These are phyloP conservation scores for Rotaria sp. DNA, from an alignment of 2,888 invertebrate species.

Conservation along the genomic window DNA sequence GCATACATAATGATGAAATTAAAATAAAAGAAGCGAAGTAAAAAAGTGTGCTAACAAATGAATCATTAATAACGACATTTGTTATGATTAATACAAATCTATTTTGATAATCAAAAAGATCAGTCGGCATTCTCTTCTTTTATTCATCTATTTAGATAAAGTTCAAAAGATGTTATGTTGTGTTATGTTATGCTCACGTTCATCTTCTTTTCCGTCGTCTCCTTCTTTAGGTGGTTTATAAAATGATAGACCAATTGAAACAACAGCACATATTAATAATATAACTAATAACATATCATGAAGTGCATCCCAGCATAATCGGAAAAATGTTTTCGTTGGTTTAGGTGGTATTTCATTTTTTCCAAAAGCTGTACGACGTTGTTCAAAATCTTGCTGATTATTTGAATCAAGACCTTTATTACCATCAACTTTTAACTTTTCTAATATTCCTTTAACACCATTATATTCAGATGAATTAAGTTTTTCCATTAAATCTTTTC, in stretches of 20 bases:
- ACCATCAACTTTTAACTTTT: constrained; percentile 27
- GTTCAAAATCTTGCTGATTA: constrained; percentile 32
- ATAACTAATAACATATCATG: too few relatives aligned
- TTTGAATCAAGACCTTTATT: constrained; percentile 11
- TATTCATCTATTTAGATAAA: too few relatives aligned
- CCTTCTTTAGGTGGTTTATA: background rate
- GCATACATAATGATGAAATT: background rate
- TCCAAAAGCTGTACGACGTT: constrained; percentile 57
- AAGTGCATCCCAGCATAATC: constrained; percentile 94
- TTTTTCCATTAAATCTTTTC: constrained; percentile 28
- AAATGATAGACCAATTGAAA: constrained; percentile 38
- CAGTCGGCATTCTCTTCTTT: too few relatives aligned
- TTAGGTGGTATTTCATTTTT: constrained; percentile 94
- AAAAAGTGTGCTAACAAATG: too few relatives aligned
- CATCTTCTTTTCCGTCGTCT: background rate
- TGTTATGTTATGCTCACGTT: background rate
- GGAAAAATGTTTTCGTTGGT: constrained; percentile 92
- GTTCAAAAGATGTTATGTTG: too few relatives aligned
- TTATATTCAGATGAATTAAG: constrained; percentile 14
- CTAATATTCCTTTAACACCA: constrained; percentile 11
- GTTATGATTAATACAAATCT: background rate
- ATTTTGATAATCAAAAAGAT: background rate
- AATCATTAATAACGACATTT: background rate
- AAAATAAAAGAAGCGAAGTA: background rate
- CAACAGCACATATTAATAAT: too few relatives aligned